Base-by-base conservation (phyloP, 1,140 invertebrate genomes). In the Geopemphigus sp. region DNA sequence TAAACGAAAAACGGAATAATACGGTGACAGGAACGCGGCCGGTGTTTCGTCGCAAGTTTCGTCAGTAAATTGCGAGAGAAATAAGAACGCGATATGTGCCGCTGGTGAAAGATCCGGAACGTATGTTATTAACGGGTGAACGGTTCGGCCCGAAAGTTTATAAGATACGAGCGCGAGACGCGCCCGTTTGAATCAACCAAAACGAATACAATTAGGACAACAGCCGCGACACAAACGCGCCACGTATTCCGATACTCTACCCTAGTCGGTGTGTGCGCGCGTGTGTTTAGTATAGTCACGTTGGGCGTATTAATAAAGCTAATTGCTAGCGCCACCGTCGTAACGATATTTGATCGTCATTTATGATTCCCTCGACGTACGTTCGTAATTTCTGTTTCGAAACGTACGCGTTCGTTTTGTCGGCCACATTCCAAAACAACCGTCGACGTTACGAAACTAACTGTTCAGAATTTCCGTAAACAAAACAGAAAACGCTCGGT, bases 1-100 rank as follows among this genome's bases (percentile, higher is more conserved):
- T 64, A 64, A 64, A 64, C 61, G 32, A 64, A 64, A 64, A 64
- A 15, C 10, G 32, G 8, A 64, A 64, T n/a, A 64, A 64, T 29
- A 15, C 59, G 15, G 24, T 26, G 26, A 24, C 59, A 61, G 59
- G 24, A 14, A 12, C 22, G 59, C 19, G 19, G 32, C 32, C 32
- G 19, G 29, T 64, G 19, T 17, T 32, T 26, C 29, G 24, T 19
- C 61, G 61, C 61, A 64, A 26, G 29, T 64, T 64, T 64, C n/a
- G n/a, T n/a, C n/a, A n/a, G 61, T n/a, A 32, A 64, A 64, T 19
- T 26, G 29, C 61, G 17, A 39, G 26, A 39, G 29, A 64, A 17
- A 32, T n/a, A n/a, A 64, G 19, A 64, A 39, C 32, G 29, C 17
- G 29, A 63, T 32, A 59, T 39, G 12, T 26, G n/a, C 26, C 26